Base-by-base conservation (phyloP, 2,113 vertebrate species). In the Albula goreensis region DNA sequence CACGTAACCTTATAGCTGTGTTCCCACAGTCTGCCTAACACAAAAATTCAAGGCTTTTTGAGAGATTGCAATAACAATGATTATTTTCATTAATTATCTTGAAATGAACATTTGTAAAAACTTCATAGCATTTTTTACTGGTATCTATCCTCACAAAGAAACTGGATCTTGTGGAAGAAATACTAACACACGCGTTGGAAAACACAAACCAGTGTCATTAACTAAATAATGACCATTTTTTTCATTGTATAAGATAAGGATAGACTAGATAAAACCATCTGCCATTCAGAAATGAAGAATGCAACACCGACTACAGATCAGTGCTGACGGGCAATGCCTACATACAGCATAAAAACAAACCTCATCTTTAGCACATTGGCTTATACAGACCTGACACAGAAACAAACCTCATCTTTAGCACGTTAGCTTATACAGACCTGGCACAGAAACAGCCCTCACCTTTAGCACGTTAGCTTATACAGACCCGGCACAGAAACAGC, bases 361-460 rank as follows among this genome's bases (percentile, higher is more conserved):
- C 4, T 22, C 48, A 49, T 19, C 6, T 66, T 70, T 56, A 53
- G 52, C 22, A 15, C 4, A 2, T 3, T 2, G 48, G 4, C 53
- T 22, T 6, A 63, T 63, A 25, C 17, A 60, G 11, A 60, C 96
- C 98, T 99, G 90, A 84, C 31, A 41, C 31, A 81, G 82, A 85
- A 80, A 66, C n/a, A 85, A 31, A 1, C 31, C 4, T 17, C 48
- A 49, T 7, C 6, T 66, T 50, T 56, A 53, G 52, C 10, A 15
- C 4, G 5, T 3, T 2, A 57, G 4, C 53, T 22, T 6, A 63
- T 63, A 25, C 17, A 60, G 11, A 60, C 96, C 98, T 99, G 90
- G 84, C 89, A 77, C 56, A 81, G 82, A 85, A 81, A 70, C 25
- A 85, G n/a, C 3, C 12, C 3, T 17, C 50, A 51, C 13, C 11